Evolutionary conservation across 2,113 vertebrate genomes (phyloP), one percentile per base, ranked within the genome.

Genomic region (Brachyistius frenatus): DNA sequence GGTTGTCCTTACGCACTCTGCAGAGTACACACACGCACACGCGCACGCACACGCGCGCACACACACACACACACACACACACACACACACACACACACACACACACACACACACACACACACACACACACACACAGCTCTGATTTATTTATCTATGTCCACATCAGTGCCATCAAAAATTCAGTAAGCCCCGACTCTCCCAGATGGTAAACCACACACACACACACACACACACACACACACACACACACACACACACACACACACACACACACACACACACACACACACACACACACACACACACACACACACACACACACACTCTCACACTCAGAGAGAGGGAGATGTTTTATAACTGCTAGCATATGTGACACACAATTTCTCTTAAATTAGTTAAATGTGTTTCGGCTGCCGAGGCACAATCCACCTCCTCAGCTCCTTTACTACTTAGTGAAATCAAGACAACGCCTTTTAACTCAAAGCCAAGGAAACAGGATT

Each of bases 1-100:
- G 90, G 82, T 97, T 98, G 86, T 97, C 97, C 89, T 99, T 99
- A 47, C 96, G 94, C 90, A 99, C 96, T 49, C 98, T 99, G 83
- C 4, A 57, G 53, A 39, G 53, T 52, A 68, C 63, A 81, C 49
- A 67, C 54, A 75, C 64, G 41, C 61, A 70, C 4, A n/a, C 23
- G 1, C 23, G 1, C 23, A 23, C 23, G 23, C 23, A 23, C 23
- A 23, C n/a, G n/a, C n/a, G n/a, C n/a, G n/a, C 23, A 23, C 23
- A 23, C 23, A 23, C 23, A 23, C 23, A 23, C 23, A 23, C 23
- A 55, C 54, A 68, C 63, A 81, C 49, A 67, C 54, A 75, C 64
- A 47, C 61, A 70, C 4, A n/a, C 49, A 67, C 54, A 75, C 64
- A 47, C 61, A 70, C 4, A n/a, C 23, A 23, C 23, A 23, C 23